A percentile compares a stretch with the other conserved stretches of the same genome.
Conservation (phyloP, 2,113 vertebrate genomes). For the Rhinolophus sinicus region DNA sequence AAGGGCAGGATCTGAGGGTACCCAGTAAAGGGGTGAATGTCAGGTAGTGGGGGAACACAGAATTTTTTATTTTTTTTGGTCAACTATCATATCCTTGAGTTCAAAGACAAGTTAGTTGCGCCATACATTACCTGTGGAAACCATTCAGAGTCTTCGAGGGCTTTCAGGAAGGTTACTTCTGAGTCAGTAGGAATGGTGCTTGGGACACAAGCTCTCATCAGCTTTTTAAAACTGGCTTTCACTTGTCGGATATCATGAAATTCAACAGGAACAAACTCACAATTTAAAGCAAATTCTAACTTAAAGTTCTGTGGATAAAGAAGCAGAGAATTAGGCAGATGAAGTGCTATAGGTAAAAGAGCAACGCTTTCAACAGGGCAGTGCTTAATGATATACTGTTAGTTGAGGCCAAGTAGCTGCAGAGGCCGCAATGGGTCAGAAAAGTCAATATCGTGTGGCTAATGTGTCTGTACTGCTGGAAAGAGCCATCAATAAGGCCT, state of each 20-base stretch:
- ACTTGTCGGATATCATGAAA: slow-evolving; percentile 95
- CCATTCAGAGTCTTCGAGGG: slow-evolving; percentile 97
- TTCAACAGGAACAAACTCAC: slow-evolving; percentile 98
- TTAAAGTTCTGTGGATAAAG: slow-evolving; percentile 91
- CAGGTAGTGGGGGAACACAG: not conserved
- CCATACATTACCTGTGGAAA: slow-evolving; percentile 92
- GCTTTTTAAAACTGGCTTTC: slow-evolving; percentile 96
- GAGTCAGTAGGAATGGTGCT: slow-evolving; percentile 91
- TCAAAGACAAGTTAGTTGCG: not conserved
- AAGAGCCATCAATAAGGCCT: not conserved
- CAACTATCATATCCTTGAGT: not conserved
- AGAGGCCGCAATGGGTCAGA: not conserved
- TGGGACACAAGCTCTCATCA: slow-evolving; percentile 95
- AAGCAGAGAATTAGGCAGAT: slow-evolving; percentile 66
- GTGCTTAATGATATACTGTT: not conserved
- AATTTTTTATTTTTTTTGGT: not conserved
- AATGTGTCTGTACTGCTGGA: not conserved
- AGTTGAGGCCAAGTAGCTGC: not conserved
- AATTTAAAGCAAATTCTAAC: slow-evolving; percentile 95
- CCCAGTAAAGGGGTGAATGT: not conserved
- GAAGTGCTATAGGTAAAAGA: not conserved
- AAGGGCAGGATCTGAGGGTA: not conserved
- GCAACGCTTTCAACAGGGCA: not conserved
- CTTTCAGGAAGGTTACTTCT: slow-evolving; percentile 95
- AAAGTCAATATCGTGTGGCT: not conserved